These are phyloP conservation scores for Adelges cooleyi DNA, from an alignment of 1,140 invertebrate species.

Conservation along the genomic window DNA sequence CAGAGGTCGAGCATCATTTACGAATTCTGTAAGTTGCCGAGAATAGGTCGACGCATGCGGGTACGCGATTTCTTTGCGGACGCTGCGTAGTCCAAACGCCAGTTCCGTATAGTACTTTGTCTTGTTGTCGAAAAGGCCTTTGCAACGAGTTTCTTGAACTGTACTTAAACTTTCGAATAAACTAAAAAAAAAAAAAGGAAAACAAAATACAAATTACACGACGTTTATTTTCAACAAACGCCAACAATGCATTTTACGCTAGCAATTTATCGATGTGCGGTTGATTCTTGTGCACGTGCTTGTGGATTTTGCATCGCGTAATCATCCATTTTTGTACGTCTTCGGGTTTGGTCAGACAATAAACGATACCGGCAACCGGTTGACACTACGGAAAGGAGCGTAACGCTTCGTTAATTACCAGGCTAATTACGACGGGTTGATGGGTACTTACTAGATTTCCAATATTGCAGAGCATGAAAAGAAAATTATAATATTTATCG, in stretches of 20 bases:
- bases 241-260: no score
- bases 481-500: conserved; percentile 12
- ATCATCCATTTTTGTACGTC: conserved; percentile 15
- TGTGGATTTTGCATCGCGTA: not conserved
- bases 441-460: not conserved
- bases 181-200: not conserved
- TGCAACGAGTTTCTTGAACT: not conserved
- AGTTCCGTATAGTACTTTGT: conserved; percentile 5
- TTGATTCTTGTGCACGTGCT: not conserved
- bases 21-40: not conserved
- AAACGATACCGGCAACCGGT: conserved; percentile 13
- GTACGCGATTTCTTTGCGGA: conserved; percentile 7
- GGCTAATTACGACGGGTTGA: no score
- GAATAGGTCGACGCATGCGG: not conserved
- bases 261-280: conserved; percentile 1
- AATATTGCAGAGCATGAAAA: not conserved
- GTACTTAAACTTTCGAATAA: conserved; percentile 5
- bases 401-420: not conserved
- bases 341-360: not conserved
- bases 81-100: conserved; percentile 13
- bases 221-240: no score
- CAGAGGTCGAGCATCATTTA: not conserved
- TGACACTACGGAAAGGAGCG: not conserved
- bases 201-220: not conserved
- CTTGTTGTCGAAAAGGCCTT: conserved; percentile 7